A percentile compares a stretch with the other conserved stretches of the same genome.
Conservation (phyloP, 2,113 vertebrate species). For the Ivindomyrus marchei region DNA sequence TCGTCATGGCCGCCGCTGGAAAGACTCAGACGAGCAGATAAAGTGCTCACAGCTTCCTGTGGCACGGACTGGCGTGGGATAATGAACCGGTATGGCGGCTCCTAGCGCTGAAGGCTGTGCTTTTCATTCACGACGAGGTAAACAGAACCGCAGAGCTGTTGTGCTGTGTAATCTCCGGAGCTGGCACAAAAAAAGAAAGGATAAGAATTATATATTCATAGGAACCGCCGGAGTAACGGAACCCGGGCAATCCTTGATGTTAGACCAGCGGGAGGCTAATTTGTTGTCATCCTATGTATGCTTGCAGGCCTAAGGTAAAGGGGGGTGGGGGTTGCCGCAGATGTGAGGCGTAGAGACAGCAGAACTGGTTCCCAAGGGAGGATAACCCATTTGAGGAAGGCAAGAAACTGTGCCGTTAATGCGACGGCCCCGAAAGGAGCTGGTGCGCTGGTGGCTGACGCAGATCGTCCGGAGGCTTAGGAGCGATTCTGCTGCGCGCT, state of each 20-base stretch:
- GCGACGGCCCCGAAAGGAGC: not conserved
- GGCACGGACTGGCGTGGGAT: constrained; percentile 19
- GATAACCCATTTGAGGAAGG: not conserved
- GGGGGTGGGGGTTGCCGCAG: not conserved
- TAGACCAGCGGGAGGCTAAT: constrained; percentile 7
- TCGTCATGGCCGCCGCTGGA: constrained; percentile 20
- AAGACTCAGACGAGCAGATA: constrained; percentile 24
- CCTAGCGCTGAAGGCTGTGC: not conserved
- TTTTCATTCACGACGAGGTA: not conserved
- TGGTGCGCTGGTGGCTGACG: not conserved
- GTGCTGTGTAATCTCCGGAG: not conserved
- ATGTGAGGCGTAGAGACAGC: not conserved
- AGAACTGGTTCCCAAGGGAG: not conserved
- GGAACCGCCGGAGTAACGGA: not conserved
- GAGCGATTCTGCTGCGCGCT: not conserved
- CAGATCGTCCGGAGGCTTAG: not conserved
- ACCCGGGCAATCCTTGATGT: constrained; percentile 7
- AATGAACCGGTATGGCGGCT: constrained; percentile 14
- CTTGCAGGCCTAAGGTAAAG: not conserved
- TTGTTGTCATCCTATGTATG: not conserved
- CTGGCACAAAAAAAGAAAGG: not conserved
- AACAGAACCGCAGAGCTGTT: not conserved
- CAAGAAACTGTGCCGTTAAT: not conserved
- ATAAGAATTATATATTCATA: constrained; percentile 6
- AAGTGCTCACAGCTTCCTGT: constrained; percentile 8